Evolutionary conservation across 37 sponge, comb jelly and placozoan genomes (phyloP).

Genomic region (Oopsacas minuta): DNA sequence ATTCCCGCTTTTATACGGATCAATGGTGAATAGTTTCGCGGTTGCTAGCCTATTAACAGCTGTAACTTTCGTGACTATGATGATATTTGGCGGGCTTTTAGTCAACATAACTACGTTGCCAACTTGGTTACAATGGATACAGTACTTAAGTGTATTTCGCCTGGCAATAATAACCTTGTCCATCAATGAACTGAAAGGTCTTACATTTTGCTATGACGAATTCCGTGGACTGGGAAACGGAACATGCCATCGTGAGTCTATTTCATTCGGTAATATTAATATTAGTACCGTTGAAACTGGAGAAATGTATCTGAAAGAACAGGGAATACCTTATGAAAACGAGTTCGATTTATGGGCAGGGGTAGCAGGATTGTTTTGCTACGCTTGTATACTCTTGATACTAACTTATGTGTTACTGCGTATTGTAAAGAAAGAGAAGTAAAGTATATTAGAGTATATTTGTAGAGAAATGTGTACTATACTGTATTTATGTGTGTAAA

Average conservation of each 20-base stretch:
- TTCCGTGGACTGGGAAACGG: neutral
- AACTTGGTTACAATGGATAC: slow-evolving; percentile 49
- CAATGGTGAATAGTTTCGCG: slow-evolving; percentile 22
- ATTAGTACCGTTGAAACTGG: neutral
- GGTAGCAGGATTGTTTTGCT: neutral
- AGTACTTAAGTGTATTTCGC: slow-evolving; percentile 54
- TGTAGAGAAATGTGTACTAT: too few relatives aligned
- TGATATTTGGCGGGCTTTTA: slow-evolving; percentile 75
- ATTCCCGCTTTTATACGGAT: neutral
- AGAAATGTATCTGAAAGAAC: neutral
- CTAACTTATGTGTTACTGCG: neutral
- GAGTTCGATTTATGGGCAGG: neutral
- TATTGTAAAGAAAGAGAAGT: neutral
- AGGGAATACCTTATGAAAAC: neutral
- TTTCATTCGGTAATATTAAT: neutral
- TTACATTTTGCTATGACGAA: neutral
- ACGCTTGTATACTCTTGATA: neutral
- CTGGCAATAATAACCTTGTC: slow-evolving; percentile 23
- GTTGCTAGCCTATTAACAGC: slow-evolving; percentile 44
- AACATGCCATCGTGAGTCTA: neutral
- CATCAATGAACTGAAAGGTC: neutral
- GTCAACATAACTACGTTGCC: slow-evolving; percentile 39
- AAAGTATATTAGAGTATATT: too few relatives aligned
- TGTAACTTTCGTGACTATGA: slow-evolving; percentile 36
- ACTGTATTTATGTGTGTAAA: too few relatives aligned